Conservation (phyloP, 2,113 vertebrate species). For the Ailurus styani region DNA sequence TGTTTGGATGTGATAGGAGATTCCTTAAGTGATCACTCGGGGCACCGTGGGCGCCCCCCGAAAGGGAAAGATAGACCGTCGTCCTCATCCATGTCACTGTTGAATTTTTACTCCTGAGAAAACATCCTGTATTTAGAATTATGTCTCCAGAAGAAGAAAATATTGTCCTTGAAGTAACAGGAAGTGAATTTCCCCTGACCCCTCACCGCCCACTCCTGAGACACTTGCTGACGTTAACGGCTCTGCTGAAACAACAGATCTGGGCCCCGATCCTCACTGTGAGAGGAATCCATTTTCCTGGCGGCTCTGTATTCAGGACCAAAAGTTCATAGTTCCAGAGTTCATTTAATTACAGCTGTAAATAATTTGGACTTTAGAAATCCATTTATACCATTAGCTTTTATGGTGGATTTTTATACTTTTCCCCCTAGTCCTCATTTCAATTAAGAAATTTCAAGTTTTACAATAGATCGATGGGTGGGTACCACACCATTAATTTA, state of each 20-base stretch:
- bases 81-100: fast-evolving
- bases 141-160: background rate
- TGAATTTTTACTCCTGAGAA: background rate
- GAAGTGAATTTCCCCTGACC: fast-evolving
- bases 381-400: constrained; percentile 13
- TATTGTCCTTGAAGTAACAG: background rate
- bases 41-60: fast-evolving
- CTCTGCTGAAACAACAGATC: background rate
- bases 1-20: fast-evolving
- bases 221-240: fast-evolving
- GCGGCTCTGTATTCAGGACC: background rate
- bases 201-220: too few relatives aligned
- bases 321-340: constrained; percentile 21
- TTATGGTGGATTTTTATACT: constrained; percentile 41
- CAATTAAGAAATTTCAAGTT: constrained; percentile 71
- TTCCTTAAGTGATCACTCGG: background rate
- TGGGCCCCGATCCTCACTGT: background rate
- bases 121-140: background rate
- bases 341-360: constrained; percentile 48
- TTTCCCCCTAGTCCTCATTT: constrained; percentile 52
- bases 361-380: constrained; percentile 43
- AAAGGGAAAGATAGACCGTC: fast-evolving
- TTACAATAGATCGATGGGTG: constrained; percentile 68
- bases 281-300: background rate
- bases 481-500: constrained; percentile 66